Percentiles rank a stretch among this genome's conserved stretches.
phyloP scores from a whole-genome alignment of 2,797 vertebrate species.

The Mormyrops attenuatus region DNA sequence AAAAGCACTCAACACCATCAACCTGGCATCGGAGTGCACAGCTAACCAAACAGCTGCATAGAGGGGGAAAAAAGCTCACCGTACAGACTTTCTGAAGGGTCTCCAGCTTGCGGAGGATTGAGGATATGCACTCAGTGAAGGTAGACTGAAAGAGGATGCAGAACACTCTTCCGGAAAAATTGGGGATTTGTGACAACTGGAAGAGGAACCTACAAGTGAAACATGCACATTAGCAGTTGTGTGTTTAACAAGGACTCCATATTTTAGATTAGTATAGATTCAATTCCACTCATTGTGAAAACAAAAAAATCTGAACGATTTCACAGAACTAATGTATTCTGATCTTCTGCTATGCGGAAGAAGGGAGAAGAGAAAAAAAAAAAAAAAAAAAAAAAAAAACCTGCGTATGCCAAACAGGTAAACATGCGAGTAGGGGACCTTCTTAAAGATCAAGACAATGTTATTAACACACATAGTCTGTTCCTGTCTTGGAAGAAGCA shows the following conservation, averaged over 20 bases:
- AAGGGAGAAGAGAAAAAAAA: no score
- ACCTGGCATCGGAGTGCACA: background rate
- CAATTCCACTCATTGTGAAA: background rate
- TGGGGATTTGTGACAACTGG: slow-evolving; percentile 86
- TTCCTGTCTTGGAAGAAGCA: background rate
- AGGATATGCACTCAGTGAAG: slow-evolving; percentile 83
- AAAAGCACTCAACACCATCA: background rate
- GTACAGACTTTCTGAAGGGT: slow-evolving; percentile 84
- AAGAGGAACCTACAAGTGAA: slow-evolving; percentile 79
- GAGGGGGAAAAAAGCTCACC: slow-evolving; percentile 54
- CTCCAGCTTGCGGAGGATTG: slow-evolving; percentile 80
- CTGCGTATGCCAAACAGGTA: background rate
- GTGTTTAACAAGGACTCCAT: background rate
- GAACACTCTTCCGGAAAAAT: slow-evolving; percentile 93
- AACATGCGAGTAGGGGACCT: background rate
- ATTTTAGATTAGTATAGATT: background rate
- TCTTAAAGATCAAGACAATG: background rate
- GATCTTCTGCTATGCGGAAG: background rate
- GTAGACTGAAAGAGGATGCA: slow-evolving; percentile 93
- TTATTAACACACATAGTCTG: background rate
- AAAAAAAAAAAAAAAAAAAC: background rate
- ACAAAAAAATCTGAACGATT: background rate
- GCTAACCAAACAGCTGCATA: background rate
- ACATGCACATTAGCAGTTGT: background rate
- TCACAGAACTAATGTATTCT: background rate